A percentile compares a stretch with the other conserved stretches of the same genome.
Evolutionary conservation across 2,113 vertebrate species (phyloP).

Genomic region (Corythornis cristatus): DNA sequence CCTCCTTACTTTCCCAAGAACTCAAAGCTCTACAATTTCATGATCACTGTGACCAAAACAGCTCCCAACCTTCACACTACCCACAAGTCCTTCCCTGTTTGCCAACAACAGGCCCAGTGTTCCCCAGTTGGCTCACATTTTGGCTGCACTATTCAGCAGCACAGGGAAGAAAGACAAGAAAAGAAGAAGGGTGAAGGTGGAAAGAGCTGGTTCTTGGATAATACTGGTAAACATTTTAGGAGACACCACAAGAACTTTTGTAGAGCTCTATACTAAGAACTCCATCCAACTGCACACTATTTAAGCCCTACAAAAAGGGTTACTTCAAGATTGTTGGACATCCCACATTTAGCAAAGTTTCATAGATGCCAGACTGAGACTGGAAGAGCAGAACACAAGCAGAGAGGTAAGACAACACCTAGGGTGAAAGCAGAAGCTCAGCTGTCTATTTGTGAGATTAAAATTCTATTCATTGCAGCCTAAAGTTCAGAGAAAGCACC

Average conservation of each 20-base stretch:
- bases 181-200: background rate
- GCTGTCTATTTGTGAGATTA: background rate
- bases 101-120: background rate
- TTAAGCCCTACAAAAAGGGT: background rate
- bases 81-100: background rate
- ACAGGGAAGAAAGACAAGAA: background rate
- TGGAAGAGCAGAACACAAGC: background rate
- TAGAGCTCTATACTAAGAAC: background rate
- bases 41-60: background rate
- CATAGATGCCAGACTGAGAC: background rate
- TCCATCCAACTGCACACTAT: background rate
- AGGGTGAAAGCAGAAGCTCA: background rate
- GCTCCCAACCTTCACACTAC: background rate
- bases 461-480: background rate
- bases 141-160: background rate
- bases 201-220: background rate
- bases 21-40: background rate
- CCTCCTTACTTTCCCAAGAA: background rate
- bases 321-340: background rate
- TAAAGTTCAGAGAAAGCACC: background rate
- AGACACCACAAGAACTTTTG: background rate
- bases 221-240: background rate
- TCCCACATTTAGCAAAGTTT: background rate
- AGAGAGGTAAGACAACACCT: background rate
- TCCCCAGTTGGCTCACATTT: background rate